Evolutionary conservation across 2,797 vertebrate species (phyloP).

Genomic region (Tragopan temminckii): DNA sequence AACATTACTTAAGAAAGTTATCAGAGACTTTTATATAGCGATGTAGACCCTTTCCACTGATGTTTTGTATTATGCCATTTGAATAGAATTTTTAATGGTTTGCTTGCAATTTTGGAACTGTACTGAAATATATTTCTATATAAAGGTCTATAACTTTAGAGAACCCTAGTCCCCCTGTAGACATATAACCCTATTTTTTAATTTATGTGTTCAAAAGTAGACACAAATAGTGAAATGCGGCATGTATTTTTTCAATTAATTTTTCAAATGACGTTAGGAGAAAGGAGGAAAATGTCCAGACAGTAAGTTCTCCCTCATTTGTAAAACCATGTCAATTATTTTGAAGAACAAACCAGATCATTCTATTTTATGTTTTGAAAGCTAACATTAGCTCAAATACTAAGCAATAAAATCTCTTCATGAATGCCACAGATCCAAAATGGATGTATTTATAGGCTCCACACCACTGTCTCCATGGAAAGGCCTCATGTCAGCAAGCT

Average conservation of each 20-base stretch:
- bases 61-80: neutral
- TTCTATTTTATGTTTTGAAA: neutral
- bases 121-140: neutral
- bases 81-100: neutral
- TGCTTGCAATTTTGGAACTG: neutral
- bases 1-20: neutral
- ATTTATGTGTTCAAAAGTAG: neutral
- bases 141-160: neutral
- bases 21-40: neutral
- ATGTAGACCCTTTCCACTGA: neutral
- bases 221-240: neutral
- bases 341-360: slow-evolving; percentile 3
- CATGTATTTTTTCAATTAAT: neutral
- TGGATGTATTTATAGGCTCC: neutral
- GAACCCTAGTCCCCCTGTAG: neutral
- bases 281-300: neutral
- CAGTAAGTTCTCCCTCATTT: neutral
- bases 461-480: neutral
- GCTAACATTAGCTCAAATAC: neutral
- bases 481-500: slow-evolving; percentile 4
- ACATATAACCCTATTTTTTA: neutral
- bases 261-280: neutral
- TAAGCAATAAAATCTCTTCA: slow-evolving; percentile 5
- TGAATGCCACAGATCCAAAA: neutral
- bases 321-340: neutral